Conservation (phyloP, 2,888 invertebrate species). For the Boloria selene region DNA sequence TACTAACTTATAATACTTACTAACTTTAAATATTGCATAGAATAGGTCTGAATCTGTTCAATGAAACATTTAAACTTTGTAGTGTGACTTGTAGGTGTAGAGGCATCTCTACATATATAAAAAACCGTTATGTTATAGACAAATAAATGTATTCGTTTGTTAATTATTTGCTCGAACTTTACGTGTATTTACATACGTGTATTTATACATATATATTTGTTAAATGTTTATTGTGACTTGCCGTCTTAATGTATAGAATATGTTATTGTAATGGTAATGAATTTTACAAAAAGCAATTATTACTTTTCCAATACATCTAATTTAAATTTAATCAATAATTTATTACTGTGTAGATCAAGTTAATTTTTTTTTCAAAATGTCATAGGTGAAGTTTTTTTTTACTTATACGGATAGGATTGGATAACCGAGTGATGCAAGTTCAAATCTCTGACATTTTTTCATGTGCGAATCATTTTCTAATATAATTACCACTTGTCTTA, state of each 20-base stretch:
- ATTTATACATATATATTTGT: not conserved
- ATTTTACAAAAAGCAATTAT: not conserved
- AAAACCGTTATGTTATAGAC: slow-evolving; percentile 39
- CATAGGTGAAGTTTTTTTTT: too few relatives aligned
- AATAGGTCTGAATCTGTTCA: slow-evolving; percentile 27
- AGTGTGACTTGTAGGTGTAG: slow-evolving; percentile 40
- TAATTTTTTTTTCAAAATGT: too few relatives aligned
- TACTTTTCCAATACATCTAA: too few relatives aligned
- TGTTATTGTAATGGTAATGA: not conserved
- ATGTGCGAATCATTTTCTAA: too few relatives aligned
- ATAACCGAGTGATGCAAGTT: too few relatives aligned
- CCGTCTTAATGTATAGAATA: not conserved
- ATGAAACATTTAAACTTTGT: slow-evolving; percentile 26
- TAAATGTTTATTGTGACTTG: slow-evolving; percentile 28
- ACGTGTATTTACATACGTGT: not conserved
- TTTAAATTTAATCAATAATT: too few relatives aligned
- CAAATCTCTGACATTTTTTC: too few relatives aligned
- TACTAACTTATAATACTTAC: too few relatives aligned
- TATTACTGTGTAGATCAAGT: too few relatives aligned
- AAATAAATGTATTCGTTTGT: slow-evolving; percentile 43
- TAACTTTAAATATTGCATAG: too few relatives aligned
- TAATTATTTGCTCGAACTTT: slow-evolving; percentile 34
- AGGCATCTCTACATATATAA: slow-evolving; percentile 27
- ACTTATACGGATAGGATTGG: too few relatives aligned
- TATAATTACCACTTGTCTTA: too few relatives aligned